These are phyloP conservation scores for Oreochromis tanganicae DNA, from an alignment of 2,113 vertebrate species.

Conservation along the genomic window DNA sequence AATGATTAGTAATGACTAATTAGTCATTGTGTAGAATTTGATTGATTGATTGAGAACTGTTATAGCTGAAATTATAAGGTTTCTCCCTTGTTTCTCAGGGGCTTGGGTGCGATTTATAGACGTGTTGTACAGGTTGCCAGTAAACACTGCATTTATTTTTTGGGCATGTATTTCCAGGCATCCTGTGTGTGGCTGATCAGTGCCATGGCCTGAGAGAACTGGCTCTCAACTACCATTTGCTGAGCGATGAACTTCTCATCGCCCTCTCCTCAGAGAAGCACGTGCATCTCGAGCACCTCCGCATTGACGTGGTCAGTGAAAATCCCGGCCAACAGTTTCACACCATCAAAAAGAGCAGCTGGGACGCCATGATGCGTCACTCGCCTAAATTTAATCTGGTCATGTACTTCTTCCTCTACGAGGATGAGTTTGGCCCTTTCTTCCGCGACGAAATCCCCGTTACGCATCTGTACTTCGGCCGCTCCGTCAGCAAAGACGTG, in stretches of 20 bases:
- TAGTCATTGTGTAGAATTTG: background rate
- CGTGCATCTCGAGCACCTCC: slow-evolving; percentile 91
- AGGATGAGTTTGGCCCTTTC: slow-evolving; percentile 94
- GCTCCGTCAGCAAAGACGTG: slow-evolving; percentile 93
- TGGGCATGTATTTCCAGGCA: slow-evolving; percentile 30
- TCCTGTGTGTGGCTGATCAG: slow-evolving; percentile 84
- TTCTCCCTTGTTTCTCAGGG: background rate
- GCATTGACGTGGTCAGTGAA: slow-evolving; percentile 93
- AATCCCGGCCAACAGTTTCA: slow-evolving; percentile 93
- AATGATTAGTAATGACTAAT: background rate
- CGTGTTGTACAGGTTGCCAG: background rate
- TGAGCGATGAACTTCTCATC: slow-evolving; percentile 89
- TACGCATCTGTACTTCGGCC: slow-evolving; percentile 93
- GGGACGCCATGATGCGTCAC: slow-evolving; percentile 94
- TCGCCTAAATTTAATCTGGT: slow-evolving; percentile 96
- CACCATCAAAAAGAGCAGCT: slow-evolving; percentile 93
- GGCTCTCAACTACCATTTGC: slow-evolving; percentile 89
- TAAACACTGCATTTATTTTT: background rate
- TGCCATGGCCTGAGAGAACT: slow-evolving; percentile 92
- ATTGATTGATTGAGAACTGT: background rate
- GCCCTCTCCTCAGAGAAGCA: slow-evolving; percentile 94
- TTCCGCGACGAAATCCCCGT: slow-evolving; percentile 89
- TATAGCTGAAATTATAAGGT: background rate
- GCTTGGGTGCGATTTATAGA: background rate
- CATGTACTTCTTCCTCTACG: slow-evolving; percentile 96